These are phyloP conservation scores for Brachionus rubens DNA, from an alignment of 1,140 invertebrate species.

Conservation along the genomic window DNA sequence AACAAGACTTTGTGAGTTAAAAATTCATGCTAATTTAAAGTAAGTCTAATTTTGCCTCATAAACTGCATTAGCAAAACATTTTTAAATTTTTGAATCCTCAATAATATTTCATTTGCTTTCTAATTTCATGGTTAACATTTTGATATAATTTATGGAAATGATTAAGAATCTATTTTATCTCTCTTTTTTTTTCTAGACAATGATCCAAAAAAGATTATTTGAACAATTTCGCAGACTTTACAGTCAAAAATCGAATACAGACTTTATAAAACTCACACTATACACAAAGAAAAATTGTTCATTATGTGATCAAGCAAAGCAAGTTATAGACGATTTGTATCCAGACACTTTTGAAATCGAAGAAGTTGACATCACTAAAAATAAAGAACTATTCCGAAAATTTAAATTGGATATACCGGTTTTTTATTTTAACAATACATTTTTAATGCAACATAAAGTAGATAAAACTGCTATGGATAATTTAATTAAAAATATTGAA, in stretches of 20 bases:
- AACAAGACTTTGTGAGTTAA: no score
- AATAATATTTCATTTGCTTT: no score
- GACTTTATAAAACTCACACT: constrained; percentile 66
- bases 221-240: not conserved
- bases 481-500: constrained; percentile 52
- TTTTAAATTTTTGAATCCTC: no score
- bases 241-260: not conserved
- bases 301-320: constrained; percentile 75
- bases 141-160: no score
- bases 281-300: constrained; percentile 76
- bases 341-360: constrained; percentile 54
- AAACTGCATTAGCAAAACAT: no score
- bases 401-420: constrained; percentile 81
- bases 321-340: constrained; percentile 64
- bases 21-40: no score
- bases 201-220: not conserved
- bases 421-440: constrained; percentile 75
- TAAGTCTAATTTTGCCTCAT: no score
- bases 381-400: constrained; percentile 71
- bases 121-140: no score
- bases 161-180: no score
- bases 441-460: constrained; percentile 79
- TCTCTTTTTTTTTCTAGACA: not conserved
- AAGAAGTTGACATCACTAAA: constrained; percentile 73
- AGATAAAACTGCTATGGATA: constrained; percentile 60